Conservation (phyloP, 2,113 vertebrate species). For the Thinocorus orbignyianus region DNA sequence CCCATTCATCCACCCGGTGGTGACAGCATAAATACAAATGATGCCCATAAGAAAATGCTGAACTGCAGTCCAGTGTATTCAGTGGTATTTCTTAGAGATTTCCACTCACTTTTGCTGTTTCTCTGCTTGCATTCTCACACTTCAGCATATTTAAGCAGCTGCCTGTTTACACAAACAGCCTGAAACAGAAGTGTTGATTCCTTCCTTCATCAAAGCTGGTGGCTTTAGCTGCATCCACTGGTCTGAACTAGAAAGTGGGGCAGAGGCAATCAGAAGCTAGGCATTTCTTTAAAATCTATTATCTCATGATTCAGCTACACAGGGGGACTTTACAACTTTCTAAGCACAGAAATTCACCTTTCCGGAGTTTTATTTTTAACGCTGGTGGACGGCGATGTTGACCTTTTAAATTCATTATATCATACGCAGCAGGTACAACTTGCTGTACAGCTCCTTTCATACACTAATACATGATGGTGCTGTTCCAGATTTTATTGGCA, state of each 20-base stretch:
- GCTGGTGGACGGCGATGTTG: not conserved
- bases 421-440: not conserved
- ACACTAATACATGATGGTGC: not conserved
- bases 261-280: not conserved
- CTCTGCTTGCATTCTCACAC: not conserved
- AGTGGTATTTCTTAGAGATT: conserved; percentile 13
- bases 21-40: conserved; percentile 15
- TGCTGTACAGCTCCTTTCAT: not conserved
- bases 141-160: conserved; percentile 1
- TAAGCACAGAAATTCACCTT: not conserved
- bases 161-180: conserved; percentile 8
- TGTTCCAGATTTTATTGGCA: not conserved
- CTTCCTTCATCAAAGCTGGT: not conserved
- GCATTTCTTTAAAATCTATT: not conserved
- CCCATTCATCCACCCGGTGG: not conserved
- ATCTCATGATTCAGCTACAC: not conserved
- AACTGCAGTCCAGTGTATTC: not conserved
- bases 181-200: not conserved
- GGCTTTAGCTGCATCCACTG: not conserved
- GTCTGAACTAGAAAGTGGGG: not conserved
- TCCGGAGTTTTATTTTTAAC: not conserved
- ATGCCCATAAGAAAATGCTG: conserved; percentile 11
- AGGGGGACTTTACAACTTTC: not conserved
- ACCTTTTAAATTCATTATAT: not conserved
- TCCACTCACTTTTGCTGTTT: not conserved